Base-by-base conservation (phyloP, 2,888 invertebrate genomes). In the Dendrolimus houi region DNA sequence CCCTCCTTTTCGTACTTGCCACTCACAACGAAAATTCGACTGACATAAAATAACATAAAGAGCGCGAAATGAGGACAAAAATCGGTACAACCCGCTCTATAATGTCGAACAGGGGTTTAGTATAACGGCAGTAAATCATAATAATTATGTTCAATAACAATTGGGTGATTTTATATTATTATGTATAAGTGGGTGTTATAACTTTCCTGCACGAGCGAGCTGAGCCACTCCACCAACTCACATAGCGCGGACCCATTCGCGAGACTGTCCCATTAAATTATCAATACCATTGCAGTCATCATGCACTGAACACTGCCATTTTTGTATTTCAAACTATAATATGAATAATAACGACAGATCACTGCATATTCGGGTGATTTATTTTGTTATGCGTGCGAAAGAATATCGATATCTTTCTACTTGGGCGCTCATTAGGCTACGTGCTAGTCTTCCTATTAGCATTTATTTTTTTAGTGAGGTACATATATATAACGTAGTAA, bases 161-260 rank as follows among this genome's bases (percentile, higher is more conserved):
- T 29, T 29, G 29, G 29, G 6, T 29, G 29, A 29, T 29, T 29
- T 29, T 29, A 29, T 29, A 29, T 29, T 29, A 29, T 29, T 29
- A 29, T 29, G 29, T 29, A 29, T 8, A 47, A 47, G 47, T 47
- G 47, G 47, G 42, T 56, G 60, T 57, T 29, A 29, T 29, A 29
- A 29, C 29, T 6, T 29, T 61, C 59, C 59, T 60, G 47, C 47
- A 60, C 71, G 73, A 75, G 74, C 73, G 69, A 70, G 74, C 75
- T 61, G 70, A 59, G 68, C 52, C 70, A 68, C 72, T 74, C 74
- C 72, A 64, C 64, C 54, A 41, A 59, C 63, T 60, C 65, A 58
- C 55, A 41, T 41, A 55, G 40, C 52, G 47, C 47, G 47, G 9
- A 47, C 12, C 47, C 12, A 12, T 12, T 47, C 29, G 29, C 29